Base-by-base conservation (phyloP, 2,113 vertebrate species). In the Bettongia penicillata region DNA sequence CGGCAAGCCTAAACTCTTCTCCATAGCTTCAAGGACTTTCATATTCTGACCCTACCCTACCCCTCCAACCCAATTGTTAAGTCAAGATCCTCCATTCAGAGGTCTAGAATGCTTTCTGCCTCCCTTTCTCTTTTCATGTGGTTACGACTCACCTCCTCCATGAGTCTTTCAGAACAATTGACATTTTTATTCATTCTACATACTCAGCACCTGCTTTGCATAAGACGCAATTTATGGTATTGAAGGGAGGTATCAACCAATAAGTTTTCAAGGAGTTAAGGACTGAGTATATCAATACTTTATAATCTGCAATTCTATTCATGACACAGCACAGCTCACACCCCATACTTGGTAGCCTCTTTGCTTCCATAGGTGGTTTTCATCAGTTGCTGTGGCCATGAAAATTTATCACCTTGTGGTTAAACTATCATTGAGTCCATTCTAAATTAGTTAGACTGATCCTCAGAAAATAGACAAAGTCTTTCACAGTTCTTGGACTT, bases 1-100 rank as follows among this genome's bases (percentile, higher is more conserved):
- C 96, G 97, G 95, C 92, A 97, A 97, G 98, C 94, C 95, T 96
- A 97, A 97, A 97, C 97, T 96, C 96, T 91, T 97, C 95, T 97
- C 97, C 51, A 24, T 97, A 90, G 96, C 93, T 90, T 25, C 25
- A 37, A 91, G 93, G 90, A 93, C 97, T 93, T 93, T 77, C 89
- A 14, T 37, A 53, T 92, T 96, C 94, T 92, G 97, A 92, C 89
- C 96, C 53, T 49, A 10, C 90, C 96, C 90, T 91, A 61, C 89
- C 89, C 68, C 95, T 89, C 89, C 91, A 7, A 25, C 55, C 92
- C 10, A 51, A 7, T 31, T 16, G 37, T 89, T 23, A 48, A 68
- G 51, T 61, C 19, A 1, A 57, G 90, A 16, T 28, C 25, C 22
- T 51, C 68, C 2, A 90, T 84, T 43, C 68, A 2, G n/a, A 84